phyloP scores from a whole-genome alignment of 1,140 invertebrate genomes.

The Formica selysi region DNA sequence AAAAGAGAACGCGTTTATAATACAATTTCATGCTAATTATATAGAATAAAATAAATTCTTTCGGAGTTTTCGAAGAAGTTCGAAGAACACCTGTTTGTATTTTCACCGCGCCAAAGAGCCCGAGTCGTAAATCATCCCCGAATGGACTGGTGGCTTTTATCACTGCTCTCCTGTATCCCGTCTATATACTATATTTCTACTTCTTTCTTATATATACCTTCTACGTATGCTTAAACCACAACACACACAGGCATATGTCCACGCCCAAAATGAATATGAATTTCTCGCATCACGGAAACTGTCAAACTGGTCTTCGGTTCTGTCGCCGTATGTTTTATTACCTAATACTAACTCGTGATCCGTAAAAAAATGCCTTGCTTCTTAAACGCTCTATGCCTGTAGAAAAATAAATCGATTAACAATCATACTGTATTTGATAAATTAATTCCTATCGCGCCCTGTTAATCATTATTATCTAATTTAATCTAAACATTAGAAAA shows the following conservation, averaged over 20 bases:
- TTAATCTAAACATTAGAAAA: not conserved
- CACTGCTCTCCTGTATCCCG: constrained; percentile 63
- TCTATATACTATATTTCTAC: constrained; percentile 29
- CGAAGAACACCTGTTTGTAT: constrained; percentile 78
- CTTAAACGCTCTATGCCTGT: constrained; percentile 22
- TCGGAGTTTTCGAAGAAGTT: constrained; percentile 70
- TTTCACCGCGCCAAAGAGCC: constrained; percentile 67
- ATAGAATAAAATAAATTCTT: constrained; percentile 10
- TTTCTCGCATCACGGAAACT: constrained; percentile 71
- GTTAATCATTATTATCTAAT: not conserved
- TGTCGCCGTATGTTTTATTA: constrained; percentile 60
- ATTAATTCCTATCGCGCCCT: not conserved
- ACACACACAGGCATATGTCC: constrained; percentile 51
- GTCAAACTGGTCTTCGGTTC: constrained; percentile 67
- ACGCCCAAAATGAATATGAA: constrained; percentile 75
- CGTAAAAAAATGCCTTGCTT: constrained; percentile 68
- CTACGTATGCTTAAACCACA: constrained; percentile 3
- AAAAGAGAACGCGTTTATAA: not conserved
- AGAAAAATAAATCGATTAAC: not conserved
- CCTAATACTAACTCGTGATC: constrained; percentile 17
- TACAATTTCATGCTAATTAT: constrained; percentile 40
- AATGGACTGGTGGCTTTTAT: constrained; percentile 78
- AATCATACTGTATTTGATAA: not conserved
- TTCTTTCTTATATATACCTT: constrained; percentile 5
- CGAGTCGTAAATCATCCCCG: constrained; percentile 76